A percentile compares a stretch with the other conserved stretches of the same genome.
Evolutionary conservation across 2,113 vertebrate genomes (phyloP).

Genomic region (Ctenomys sociabilis): DNA sequence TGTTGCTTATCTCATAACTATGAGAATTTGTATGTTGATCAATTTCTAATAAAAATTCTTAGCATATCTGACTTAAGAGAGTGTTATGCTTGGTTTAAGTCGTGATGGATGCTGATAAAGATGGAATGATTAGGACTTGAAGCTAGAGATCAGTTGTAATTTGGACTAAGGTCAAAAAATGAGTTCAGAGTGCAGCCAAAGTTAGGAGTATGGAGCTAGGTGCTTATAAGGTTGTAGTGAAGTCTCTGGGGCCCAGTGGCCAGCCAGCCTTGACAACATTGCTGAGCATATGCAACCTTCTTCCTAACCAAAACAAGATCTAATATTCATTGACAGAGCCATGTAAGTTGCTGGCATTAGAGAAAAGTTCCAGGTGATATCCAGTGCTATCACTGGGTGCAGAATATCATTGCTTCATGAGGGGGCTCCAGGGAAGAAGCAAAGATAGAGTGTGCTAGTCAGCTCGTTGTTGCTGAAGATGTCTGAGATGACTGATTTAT

Average conservation of each 20-base stretch:
- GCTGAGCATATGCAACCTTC: not conserved
- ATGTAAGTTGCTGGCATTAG: not conserved
- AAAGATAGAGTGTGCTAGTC: not conserved
- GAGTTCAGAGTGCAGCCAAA: not conserved
- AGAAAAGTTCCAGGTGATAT: not conserved
- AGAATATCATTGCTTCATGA: not conserved
- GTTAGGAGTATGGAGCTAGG: not conserved
- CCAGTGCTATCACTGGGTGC: not conserved
- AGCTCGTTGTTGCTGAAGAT: not conserved
- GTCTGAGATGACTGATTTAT: too few relatives aligned
- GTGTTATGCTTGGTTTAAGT: not conserved
- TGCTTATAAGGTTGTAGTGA: not conserved
- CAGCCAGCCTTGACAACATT: not conserved
- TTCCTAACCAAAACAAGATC: not conserved
- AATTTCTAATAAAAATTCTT: constrained; percentile 42
- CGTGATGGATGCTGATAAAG: not conserved
- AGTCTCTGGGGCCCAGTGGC: not conserved
- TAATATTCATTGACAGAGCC: not conserved
- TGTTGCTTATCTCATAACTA: not conserved
- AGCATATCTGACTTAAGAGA: not conserved
- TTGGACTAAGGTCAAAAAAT: not conserved
- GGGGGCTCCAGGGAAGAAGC: not conserved
- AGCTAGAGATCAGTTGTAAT: not conserved
- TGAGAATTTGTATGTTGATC: not conserved
- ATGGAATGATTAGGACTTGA: not conserved